Evolutionary conservation across 2,113 vertebrate species (phyloP), one percentile per base, ranked within the genome.

Genomic region (Astur gentilis): DNA sequence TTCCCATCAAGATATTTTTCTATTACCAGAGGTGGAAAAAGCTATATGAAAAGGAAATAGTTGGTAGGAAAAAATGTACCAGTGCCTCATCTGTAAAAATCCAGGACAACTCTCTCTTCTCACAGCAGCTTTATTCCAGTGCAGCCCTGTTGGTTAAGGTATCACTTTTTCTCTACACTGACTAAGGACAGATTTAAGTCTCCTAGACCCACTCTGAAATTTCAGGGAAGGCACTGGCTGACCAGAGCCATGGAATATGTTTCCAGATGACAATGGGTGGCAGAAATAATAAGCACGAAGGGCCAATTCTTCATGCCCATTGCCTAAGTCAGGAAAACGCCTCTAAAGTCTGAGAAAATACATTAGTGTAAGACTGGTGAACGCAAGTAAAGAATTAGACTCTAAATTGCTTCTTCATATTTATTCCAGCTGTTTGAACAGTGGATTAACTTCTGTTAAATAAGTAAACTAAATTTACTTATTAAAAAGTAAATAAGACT

Each of bases 401-500:
- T 77, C 78, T 57, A 83, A 96, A 96, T 65, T 93, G 60, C 62
- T 91, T 78, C 57, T 87, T 96, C 75, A 16, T 90, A 89, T 97
- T 97, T 95, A 82, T 95, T 94, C 80, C 96, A 96, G 49, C 77
- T 94, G 88, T 72, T 93, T 92, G 79, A 81, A 75, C 52, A 91
- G 81, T 60, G 52, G 88, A 98, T 97, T 96, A 87, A 95, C 87
- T 93, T 97, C 96, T 96, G 93, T 95, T 97, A 95, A 96, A 96
- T 96, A 95, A 75, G 7, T 95, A 91, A 98, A 94, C 92, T 94
- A 93, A 95, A 77, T 91, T 93, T 93, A 62, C 93, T 95, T 92
- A 88, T 90, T 95, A 94, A 97, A 97, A 95, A 94, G 87, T 96
- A 96, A 98, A 96, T 95, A 98, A 94, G 86, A 93, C 90, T 97